Base-by-base conservation (phyloP, 2,113 vertebrate genomes). In the Erythrolamprus reginae region DNA sequence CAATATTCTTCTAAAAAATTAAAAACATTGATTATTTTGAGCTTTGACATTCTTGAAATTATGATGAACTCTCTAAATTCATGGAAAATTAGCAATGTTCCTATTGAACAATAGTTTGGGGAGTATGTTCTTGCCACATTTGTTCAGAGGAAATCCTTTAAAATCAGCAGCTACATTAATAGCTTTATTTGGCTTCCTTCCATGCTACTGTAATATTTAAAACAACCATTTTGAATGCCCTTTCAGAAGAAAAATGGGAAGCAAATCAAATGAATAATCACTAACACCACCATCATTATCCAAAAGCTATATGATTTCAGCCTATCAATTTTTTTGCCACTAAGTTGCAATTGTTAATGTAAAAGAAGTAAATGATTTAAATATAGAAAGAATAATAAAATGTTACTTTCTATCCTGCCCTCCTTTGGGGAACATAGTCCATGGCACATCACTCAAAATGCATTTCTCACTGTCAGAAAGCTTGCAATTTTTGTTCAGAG, bases 81-180 rank as follows among this genome's bases (percentile, higher is more conserved):
- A 15, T 21, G 61, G 24, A 91, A 92, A 65, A 45, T 51, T 92
- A 70, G 88, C 17, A 9, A 7, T 77, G 33, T 91, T 87, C 65
- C 88, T 61, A 53, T 1, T 95, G 89, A 91, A 89, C 92, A 70
- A 90, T 87, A 91, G 88, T 92, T 93, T 9, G n/a, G 42, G 92
- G 88, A 21, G 28, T 47, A 61, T 38, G 15, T 61, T 84, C 47
- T 84, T 88, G 9, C 19, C 33, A 1, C n/a, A 51, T 88, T 88
- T 61, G 55, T 61, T 65, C 5, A 88, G 53, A 89, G 92, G 42
- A 88, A 53, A 84, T 88, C 84, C 83, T 13, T 48, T 52, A 85
- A 88, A 38, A 70, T 45, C 52, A 50, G 47, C 53, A 58, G 53
- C 82, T n/a, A 7, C 56, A n/a, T 33, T 28, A 33, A 23, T 53